Base-by-base conservation (phyloP, 2,797 vertebrate genomes). In the Decapterus maruadsi region DNA sequence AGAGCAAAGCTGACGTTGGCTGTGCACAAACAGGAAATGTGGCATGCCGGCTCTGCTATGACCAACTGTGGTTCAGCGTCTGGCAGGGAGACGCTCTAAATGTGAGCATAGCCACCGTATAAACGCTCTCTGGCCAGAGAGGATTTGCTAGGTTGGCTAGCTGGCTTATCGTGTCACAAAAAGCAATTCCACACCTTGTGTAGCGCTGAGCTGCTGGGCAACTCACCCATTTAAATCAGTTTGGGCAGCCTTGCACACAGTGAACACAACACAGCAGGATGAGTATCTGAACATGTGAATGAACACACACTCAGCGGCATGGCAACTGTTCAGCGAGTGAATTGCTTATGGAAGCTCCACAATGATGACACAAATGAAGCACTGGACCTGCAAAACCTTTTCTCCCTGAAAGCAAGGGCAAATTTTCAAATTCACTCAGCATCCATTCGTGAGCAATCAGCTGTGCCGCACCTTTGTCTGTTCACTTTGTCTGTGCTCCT, bases 161-260 rank as follows among this genome's bases (percentile, higher is more conserved):
- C 68, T 54, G 75, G 65, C 69, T 89, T 85, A 85, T 83, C 55
- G 72, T 75, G 82, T 78, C 71, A 86, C 82, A 86, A 83, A 91
- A 90, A 84, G 58, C 77, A 85, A 83, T 88, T 88, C 75, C 78
- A 81, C 68, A 80, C 38, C 38, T 1, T 40, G 77, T 83, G 84
- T 67, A 67, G 50, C 46, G 61, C 86, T 57, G 68, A 84, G 77
- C 79, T 66, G 74, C 80, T 46, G 64, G 72, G 85, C 85, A 72
- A 61, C 64, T 67, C 51, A 31, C 53, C 82, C 63, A 82, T 88
- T 86, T 67, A 82, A 86, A 90, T 89, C 69, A 65, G 53, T 85
- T 68, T 74, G 43, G 69, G 64, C 62, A 72, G 56, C 48, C 69
- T 56, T 17, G 64, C 69, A 85, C 62, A 75, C 56, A 60, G 46